Base-by-base conservation (phyloP, 64 coral and sea anemone genomes). In the Astreopora myriophthalma region DNA sequence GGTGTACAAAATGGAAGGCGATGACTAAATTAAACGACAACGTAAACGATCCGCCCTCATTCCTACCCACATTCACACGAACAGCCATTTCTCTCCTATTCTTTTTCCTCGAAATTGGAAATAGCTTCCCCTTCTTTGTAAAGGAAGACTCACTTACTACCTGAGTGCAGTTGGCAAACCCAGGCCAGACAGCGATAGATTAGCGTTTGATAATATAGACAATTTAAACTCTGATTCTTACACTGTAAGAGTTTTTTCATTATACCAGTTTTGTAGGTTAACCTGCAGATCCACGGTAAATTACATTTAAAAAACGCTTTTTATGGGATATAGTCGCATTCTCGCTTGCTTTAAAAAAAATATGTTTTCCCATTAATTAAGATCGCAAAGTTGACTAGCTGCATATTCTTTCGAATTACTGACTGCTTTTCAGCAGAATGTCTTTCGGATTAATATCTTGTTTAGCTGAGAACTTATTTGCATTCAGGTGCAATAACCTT, bases 391-490 rank as follows among this genome's bases (percentile, higher is more conserved):
- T 20, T 14, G 10, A 20, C 10, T 58, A 58, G 52, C 52, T 58
- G 10, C 52, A 13, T 58, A 58, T 58, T 17, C 16, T 58, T 58
- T 58, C 2, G 19, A 71, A 34, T 71, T 71, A 13, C 34, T 38
- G 34, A 38, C 39, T 28, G 24, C 23, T 7, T 51, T 79, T 52
- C 46, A 33, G 14, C 26, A 55, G 25, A 55, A 49, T 49, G 75
- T 55, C 44, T 79, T 34, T 14, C 14, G 24, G 8, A 35, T 83
- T 83, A 65, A 64, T 64, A 64, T 83, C 34, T 83, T 83, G 22
- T 63, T 83, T 37, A 38, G 52, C 29, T 19, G 6, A 83, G 20
- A 4, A 13, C 30, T 37, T 23, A 83, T 83, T 83, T 64, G 79
- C 30, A 83, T 83, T 83, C 32, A 83, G 57, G n/a, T 48, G 75